A percentile compares a stretch with the other conserved stretches of the same genome.
phyloP scores from a whole-genome alignment of 2,797 vertebrate genomes.

The Enteromius afrohamiltoni region DNA sequence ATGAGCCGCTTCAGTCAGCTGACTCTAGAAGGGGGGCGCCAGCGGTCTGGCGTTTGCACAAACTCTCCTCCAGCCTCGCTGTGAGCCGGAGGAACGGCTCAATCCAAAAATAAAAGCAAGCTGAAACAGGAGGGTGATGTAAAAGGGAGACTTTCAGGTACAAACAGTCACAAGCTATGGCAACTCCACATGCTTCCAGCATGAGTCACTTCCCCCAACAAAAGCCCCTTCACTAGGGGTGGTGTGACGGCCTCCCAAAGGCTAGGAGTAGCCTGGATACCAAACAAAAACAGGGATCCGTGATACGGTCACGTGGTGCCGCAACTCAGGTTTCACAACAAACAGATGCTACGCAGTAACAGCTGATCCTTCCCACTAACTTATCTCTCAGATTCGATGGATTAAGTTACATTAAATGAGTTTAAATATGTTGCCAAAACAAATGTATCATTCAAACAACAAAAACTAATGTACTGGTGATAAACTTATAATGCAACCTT shows the following conservation, averaged over 20 bases:
- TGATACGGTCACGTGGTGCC: slow-evolving; percentile 82
- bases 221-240: slow-evolving; percentile 46
- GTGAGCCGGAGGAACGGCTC: not conserved
- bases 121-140: slow-evolving; percentile 15
- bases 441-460: not conserved
- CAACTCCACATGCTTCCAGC: slow-evolving; percentile 21
- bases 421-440: not conserved
- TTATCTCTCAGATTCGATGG: not conserved
- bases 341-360: slow-evolving; percentile 84
- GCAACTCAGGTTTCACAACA: slow-evolving; percentile 94
- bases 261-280: slow-evolving; percentile 81
- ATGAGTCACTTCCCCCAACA: slow-evolving; percentile 50
- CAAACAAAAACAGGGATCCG: slow-evolving; percentile 76
- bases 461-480: not conserved
- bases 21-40: slow-evolving; percentile 46
- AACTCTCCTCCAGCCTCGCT: slow-evolving; percentile 22
- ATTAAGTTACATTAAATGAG: not conserved
- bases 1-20: slow-evolving; percentile 47
- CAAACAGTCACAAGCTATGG: slow-evolving; percentile 18
- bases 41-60: slow-evolving; percentile 29
- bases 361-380: slow-evolving; percentile 43
- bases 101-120: slow-evolving; percentile 24
- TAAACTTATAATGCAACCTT: not conserved
- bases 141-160: slow-evolving; percentile 28
- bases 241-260: slow-evolving; percentile 51